A percentile compares a stretch with the other conserved stretches of the same genome.
phyloP scores from a whole-genome alignment of 2,113 vertebrate species.

The Gulo gulo region DNA sequence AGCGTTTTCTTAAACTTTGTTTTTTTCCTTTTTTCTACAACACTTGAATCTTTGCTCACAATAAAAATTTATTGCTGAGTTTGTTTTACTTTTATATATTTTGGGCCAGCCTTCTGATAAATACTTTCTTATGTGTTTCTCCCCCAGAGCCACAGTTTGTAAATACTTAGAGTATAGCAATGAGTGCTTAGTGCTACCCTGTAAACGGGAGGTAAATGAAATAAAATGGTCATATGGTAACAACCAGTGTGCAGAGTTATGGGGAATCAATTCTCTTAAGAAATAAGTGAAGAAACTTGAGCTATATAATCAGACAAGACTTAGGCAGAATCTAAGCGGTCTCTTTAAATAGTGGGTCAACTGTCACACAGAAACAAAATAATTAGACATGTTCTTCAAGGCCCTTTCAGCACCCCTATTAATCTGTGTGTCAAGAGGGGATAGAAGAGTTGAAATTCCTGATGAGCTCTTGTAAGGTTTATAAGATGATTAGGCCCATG shows the following conservation, averaged over 20 bases:
- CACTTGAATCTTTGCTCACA: not conserved
- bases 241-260: not conserved
- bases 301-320: not conserved
- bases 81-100: conserved; percentile 47
- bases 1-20: not conserved
- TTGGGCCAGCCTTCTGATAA: conserved; percentile 33
- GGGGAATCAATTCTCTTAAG: not conserved
- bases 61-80: conserved; percentile 16
- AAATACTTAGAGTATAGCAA: conserved; percentile 21
- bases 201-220: not conserved
- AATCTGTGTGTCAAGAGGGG: not conserved
- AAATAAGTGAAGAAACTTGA: not conserved
- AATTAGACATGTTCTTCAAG: not conserved
- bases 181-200: not conserved
- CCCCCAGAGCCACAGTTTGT: not conserved
- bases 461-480: not conserved
- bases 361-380: too few species aligned
- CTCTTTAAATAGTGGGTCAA: not conserved
- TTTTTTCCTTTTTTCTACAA: not conserved
- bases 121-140: conserved; percentile 43
- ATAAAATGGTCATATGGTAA: conserved; percentile 14
- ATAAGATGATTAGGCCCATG: not conserved
- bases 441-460: not conserved
- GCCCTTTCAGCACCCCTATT: not conserved
- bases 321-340: not conserved